These are phyloP conservation scores for Emys orbicularis DNA, from an alignment of 2,797 vertebrate genomes.

Conservation along the genomic window DNA sequence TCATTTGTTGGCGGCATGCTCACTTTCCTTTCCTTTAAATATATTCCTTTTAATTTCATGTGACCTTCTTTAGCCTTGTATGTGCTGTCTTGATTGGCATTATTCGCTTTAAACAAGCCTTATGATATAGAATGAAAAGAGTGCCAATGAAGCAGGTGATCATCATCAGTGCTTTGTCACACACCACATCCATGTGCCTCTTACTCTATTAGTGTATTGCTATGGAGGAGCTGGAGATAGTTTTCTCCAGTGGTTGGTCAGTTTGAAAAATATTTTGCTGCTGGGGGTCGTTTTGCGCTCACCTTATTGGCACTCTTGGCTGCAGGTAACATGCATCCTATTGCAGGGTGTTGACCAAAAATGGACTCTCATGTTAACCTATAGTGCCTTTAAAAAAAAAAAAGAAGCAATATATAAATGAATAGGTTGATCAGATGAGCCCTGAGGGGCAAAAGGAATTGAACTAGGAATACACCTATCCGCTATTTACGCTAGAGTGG, in stretches of 20 bases:
- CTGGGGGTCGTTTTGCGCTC: not conserved
- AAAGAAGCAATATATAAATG: not conserved
- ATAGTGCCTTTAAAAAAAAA: too few relatives aligned
- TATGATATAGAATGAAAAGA: not conserved
- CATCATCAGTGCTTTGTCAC: not conserved
- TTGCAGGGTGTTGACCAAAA: not conserved
- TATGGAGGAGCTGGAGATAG: not conserved
- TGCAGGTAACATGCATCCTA: not conserved
- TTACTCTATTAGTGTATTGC: not conserved
- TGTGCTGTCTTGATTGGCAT: not conserved
- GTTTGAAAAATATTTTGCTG: not conserved
- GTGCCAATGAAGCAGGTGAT: not conserved
- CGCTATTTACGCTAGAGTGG: not conserved
- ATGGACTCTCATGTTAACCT: not conserved
- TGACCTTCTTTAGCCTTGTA: not conserved
- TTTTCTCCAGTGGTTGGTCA: not conserved
- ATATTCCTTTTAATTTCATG: not conserved
- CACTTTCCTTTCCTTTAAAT: not conserved
- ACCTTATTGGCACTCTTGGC: not conserved
- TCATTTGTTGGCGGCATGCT: not conserved
- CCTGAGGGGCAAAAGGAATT: not conserved
- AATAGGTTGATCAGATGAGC: not conserved
- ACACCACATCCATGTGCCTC: not conserved
- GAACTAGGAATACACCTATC: not conserved
- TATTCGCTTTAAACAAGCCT: not conserved